Conservation (phyloP, 2,888 invertebrate genomes). For the Acleris laterana region DNA sequence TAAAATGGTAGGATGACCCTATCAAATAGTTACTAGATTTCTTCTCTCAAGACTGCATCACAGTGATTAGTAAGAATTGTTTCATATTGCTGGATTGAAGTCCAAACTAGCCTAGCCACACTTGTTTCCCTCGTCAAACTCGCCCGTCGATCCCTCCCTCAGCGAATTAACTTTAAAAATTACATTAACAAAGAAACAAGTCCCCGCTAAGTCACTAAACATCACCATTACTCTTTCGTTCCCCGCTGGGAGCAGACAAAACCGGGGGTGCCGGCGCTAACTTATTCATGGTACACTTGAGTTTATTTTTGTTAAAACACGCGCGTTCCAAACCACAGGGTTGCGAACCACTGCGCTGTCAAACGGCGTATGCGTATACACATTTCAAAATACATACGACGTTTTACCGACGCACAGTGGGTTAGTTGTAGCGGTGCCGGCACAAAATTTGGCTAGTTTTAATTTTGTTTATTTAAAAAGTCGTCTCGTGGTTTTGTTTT, state of each 20-base stretch:
- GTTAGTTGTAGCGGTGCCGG: not conserved
- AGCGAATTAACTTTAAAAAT: conserved; percentile 72
- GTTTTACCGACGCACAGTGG: conserved; percentile 12
- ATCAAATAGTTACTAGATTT: too few relatives aligned
- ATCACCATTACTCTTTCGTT: conserved; percentile 83
- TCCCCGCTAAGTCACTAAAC: conserved; percentile 81
- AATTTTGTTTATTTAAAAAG: conserved; percentile 73
- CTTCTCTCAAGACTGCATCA: too few relatives aligned
- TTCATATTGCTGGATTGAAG: too few relatives aligned
- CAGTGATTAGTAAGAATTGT: too few relatives aligned
- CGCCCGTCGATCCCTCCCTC: conserved; percentile 44
- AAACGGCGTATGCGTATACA: conserved; percentile 11
- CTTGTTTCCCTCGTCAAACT: too few relatives aligned
- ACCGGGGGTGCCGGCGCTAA: conserved; percentile 61
- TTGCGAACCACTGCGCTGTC: conserved; percentile 33
- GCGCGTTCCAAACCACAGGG: conserved; percentile 46
- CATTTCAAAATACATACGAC: conserved; percentile 10
- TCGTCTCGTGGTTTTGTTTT: conserved; percentile 62
- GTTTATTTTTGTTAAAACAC: conserved; percentile 68
- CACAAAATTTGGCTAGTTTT: conserved; percentile 12
- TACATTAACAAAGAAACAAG: conserved; percentile 76
- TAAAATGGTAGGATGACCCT: too few relatives aligned
- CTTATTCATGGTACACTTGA: conserved; percentile 67
- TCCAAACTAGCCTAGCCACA: too few relatives aligned
- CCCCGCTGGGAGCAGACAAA: conserved; percentile 71